Conservation (phyloP, 2,797 vertebrate species). For the Acridotheres tristis region DNA sequence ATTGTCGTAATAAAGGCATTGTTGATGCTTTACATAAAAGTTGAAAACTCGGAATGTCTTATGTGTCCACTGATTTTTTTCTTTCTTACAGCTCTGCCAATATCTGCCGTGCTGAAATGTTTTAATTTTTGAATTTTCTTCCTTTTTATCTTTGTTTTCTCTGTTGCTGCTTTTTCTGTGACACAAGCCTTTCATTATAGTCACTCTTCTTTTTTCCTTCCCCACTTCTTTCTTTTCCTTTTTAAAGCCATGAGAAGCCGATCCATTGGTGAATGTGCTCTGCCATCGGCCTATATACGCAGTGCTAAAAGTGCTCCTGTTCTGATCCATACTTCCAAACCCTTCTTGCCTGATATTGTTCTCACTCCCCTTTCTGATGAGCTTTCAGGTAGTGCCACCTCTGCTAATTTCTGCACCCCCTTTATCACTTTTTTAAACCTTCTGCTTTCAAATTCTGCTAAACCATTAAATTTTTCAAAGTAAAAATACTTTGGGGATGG, state of each 20-base stretch:
- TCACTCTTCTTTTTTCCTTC: conserved; percentile 83
- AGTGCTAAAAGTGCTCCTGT: conserved; percentile 99
- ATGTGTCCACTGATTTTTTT: conserved; percentile 78
- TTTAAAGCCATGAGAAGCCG: conserved; percentile 99
- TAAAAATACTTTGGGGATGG: conserved; percentile 75
- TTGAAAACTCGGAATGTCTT: conserved; percentile 69
- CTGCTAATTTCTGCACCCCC: conserved; percentile 85
- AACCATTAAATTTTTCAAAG: conserved; percentile 76
- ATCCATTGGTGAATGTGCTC: conserved; percentile 99
- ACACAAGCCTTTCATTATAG: conserved; percentile 83
- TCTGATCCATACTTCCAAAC: conserved; percentile 99
- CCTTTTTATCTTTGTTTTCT: conserved; percentile 84
- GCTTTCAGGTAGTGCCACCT: conserved; percentile 98
- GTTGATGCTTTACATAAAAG: conserved; percentile 75
- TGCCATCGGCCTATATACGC: conserved; percentile 99
- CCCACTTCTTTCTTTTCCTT: conserved; percentile 85
- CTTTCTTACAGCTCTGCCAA: conserved; percentile 81
- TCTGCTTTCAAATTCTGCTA: conserved; percentile 80
- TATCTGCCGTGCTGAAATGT: conserved; percentile 81
- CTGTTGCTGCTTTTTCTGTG: conserved; percentile 86
- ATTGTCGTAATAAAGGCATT: conserved; percentile 63
- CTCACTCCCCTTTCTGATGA: conserved; percentile 99
- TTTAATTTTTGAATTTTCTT: conserved; percentile 83
- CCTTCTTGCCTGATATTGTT: conserved; percentile 96
- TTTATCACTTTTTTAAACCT: conserved; percentile 79